These are phyloP conservation scores for Thymelicus lineola DNA, from an alignment of 2,888 invertebrate genomes.

Conservation along the genomic window DNA sequence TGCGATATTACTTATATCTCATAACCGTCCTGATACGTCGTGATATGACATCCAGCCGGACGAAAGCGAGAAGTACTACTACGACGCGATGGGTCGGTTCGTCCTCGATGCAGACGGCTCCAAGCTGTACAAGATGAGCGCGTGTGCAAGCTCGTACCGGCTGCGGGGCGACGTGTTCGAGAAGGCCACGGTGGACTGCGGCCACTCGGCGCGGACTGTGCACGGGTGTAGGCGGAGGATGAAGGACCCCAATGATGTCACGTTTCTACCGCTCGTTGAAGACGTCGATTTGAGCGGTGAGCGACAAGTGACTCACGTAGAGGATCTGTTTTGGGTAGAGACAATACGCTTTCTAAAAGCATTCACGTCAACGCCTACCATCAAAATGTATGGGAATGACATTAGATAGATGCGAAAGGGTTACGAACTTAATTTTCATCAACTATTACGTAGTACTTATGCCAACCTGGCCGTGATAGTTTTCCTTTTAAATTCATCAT, in stretches of 20 bases:
- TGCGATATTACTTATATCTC: too few species aligned
- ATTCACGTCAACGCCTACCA: too few species aligned
- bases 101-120: slow-evolving; percentile 48
- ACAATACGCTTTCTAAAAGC: too few species aligned
- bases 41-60: slow-evolving; percentile 44
- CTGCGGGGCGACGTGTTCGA: slow-evolving; percentile 52
- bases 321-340: too few species aligned
- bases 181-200: slow-evolving; percentile 58
- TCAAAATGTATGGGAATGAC: background rate
- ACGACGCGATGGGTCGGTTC: slow-evolving; percentile 64
- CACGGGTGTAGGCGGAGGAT: slow-evolving; percentile 53
- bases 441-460: too few species aligned
- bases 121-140: slow-evolving; percentile 61
- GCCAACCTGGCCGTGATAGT: too few species aligned
- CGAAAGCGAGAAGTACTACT: slow-evolving; percentile 55
- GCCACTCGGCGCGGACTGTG: slow-evolving; percentile 54
- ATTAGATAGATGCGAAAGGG: too few species aligned
- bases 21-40: too few species aligned
- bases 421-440: too few species aligned
- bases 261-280: slow-evolving; percentile 54
- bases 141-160: slow-evolving; percentile 63
- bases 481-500: too few species aligned
- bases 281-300: slow-evolving; percentile 45
- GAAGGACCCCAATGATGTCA: slow-evolving; percentile 49
- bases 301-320: too few species aligned